A percentile compares a stretch with the other conserved stretches of the same genome.
phyloP scores from a whole-genome alignment of 2,888 invertebrate genomes.

The Trichopoda pennipes region DNA sequence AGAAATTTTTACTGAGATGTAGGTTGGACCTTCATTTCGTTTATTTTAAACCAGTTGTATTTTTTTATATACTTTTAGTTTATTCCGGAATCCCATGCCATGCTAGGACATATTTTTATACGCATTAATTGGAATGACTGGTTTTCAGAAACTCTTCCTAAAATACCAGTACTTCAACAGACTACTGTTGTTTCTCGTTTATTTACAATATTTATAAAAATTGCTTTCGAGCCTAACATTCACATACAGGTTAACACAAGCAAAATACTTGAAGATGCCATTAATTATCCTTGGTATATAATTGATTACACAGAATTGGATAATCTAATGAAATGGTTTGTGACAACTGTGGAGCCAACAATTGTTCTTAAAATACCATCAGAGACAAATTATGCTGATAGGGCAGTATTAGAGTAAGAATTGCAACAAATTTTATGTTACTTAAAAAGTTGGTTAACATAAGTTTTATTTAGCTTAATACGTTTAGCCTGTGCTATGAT shows the following conservation, averaged over 20 bases:
- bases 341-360: constrained; percentile 87
- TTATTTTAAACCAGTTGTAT: not conserved
- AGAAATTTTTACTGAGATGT: too few relatives aligned
- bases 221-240: constrained; percentile 87
- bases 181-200: constrained; percentile 84
- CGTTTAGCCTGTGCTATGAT: constrained; percentile 76
- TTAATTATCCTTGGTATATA: constrained; percentile 85
- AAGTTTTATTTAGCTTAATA: constrained; percentile 71
- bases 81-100: constrained; percentile 86
- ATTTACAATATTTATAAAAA: constrained; percentile 86
- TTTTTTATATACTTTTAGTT: constrained; percentile 81
- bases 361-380: constrained; percentile 83
- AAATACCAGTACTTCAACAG: constrained; percentile 80
- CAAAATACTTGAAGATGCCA: constrained; percentile 83
- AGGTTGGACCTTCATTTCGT: too few relatives aligned
- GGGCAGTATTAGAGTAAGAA: constrained; percentile 83
- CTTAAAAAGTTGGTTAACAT: not conserved
- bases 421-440: not conserved
- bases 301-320: constrained; percentile 85
- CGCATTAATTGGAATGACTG: constrained; percentile 86
- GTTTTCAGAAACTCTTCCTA: constrained; percentile 81
- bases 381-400: constrained; percentile 83
- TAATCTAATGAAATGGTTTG: constrained; percentile 87
- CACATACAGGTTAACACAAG: constrained; percentile 82
- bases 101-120: constrained; percentile 87